Percentiles rank a stretch among this genome's conserved stretches.
Conservation (phyloP, 2,113 vertebrate species). For the Ammodytes dubius region DNA sequence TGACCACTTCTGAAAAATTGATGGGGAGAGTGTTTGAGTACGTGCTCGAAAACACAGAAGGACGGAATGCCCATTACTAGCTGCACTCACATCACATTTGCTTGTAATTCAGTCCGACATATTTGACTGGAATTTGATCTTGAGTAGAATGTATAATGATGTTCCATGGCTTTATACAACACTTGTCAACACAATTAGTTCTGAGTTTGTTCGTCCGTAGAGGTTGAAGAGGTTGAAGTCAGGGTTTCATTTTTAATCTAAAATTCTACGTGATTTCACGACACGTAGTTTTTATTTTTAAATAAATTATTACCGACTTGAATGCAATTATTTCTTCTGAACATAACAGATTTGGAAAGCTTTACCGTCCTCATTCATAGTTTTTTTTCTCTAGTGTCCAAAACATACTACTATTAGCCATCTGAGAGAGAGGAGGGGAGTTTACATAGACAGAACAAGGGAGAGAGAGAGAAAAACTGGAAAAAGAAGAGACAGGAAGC, state of each 20-base stretch:
- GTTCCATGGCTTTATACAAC: conserved; percentile 26
- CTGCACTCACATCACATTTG: conserved; percentile 47
- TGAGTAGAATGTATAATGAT: conserved; percentile 42
- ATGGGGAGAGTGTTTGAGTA: conserved; percentile 10
- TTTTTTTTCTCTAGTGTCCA: not conserved
- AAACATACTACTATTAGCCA: conserved; percentile 14
- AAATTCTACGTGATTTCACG: conserved; percentile 8
- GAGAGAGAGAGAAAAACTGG: conserved; percentile 2
- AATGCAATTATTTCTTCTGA: conserved; percentile 2
- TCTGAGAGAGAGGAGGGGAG: conserved; percentile 26
- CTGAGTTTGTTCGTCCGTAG: not conserved
- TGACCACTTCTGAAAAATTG: conserved; percentile 32
- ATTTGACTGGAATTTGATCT: conserved; percentile 64
- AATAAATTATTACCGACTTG: not conserved
- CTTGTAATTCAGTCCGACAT: conserved; percentile 61
- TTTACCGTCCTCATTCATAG: not conserved
- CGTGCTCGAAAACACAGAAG: conserved; percentile 47
- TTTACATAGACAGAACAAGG: conserved; percentile 38
- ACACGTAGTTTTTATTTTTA: not conserved
- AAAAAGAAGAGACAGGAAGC: conserved; percentile 42
- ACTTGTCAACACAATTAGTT: conserved; percentile 39
- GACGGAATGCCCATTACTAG: conserved; percentile 47
- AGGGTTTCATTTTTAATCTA: not conserved
- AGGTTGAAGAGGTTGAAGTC: conserved; percentile 33
- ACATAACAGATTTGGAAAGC: not conserved